Evolutionary conservation across 2,113 vertebrate genomes (phyloP).

Genomic region (Cricetomys ansorgei): DNA sequence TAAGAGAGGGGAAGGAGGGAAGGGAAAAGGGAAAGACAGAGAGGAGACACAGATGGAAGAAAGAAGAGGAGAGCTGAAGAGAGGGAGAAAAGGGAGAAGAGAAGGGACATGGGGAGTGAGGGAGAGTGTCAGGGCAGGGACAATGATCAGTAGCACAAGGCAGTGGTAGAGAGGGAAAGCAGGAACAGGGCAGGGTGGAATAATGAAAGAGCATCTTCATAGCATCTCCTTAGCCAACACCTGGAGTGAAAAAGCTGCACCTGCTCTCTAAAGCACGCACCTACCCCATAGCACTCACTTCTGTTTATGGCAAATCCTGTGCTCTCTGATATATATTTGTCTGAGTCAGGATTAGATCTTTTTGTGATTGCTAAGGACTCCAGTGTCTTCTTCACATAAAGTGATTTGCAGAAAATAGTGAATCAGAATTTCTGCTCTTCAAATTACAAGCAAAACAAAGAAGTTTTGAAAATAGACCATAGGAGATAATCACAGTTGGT

Average conservation of each 20-base stretch:
- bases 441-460: neutral
- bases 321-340: fast-evolving
- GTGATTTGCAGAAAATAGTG: neutral
- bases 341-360: neutral
- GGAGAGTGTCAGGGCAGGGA: neutral
- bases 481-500: neutral
- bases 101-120: neutral
- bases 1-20: neutral
- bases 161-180: neutral
- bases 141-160: neutral
- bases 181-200: neutral
- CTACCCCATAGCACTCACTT: neutral
- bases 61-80: neutral
- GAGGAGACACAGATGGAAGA: neutral
- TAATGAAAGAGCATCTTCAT: neutral
- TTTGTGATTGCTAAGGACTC: neutral
- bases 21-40: too few species aligned
- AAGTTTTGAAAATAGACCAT: neutral
- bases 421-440: neutral
- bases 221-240: neutral
- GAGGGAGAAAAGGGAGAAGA: neutral
- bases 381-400: neutral
- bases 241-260: neutral
- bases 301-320: fast-evolving
- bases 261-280: neutral